Evolutionary conservation across 1,140 invertebrate genomes (phyloP).

Genomic region (Ruditapes philippinarum): DNA sequence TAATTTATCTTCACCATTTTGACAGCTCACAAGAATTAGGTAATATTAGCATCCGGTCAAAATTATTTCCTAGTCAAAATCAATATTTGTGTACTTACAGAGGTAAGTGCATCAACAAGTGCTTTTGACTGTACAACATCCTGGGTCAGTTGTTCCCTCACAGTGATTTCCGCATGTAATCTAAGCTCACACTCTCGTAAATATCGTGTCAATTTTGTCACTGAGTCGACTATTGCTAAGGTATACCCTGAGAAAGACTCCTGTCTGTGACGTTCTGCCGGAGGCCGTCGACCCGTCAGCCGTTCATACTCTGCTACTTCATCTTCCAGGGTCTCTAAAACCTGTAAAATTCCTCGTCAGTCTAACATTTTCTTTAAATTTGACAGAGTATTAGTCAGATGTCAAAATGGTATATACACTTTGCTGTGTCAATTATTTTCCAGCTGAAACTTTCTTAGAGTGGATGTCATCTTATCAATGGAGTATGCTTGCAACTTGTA

Average conservation of each 20-base stretch:
- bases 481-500: too few species aligned
- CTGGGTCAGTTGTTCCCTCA: conserved; percentile 82
- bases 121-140: conserved; percentile 80
- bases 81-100: conserved; percentile 75
- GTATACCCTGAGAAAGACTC: conserved; percentile 84
- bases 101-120: conserved; percentile 82
- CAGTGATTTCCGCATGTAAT: conserved; percentile 78
- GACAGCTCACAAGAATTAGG: too few species aligned
- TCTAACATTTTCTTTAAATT: too few species aligned
- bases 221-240: conserved; percentile 81
- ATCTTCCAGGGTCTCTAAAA: conserved; percentile 75
- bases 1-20: too few species aligned
- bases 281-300: conserved; percentile 76
- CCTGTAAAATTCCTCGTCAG: not conserved
- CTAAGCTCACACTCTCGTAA: conserved; percentile 83
- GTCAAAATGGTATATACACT: too few species aligned
- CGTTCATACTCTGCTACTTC: conserved; percentile 82
- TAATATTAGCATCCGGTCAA: too few species aligned
- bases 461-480: too few species aligned
- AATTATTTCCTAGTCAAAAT: too few species aligned
- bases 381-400: too few species aligned
- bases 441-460: too few species aligned
- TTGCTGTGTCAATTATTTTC: too few species aligned
- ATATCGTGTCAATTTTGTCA: conserved; percentile 81
- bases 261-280: conserved; percentile 74